Conservation (phyloP, 53 echinoderm and acorn worm genomes). For the Astropecten irregularis region DNA sequence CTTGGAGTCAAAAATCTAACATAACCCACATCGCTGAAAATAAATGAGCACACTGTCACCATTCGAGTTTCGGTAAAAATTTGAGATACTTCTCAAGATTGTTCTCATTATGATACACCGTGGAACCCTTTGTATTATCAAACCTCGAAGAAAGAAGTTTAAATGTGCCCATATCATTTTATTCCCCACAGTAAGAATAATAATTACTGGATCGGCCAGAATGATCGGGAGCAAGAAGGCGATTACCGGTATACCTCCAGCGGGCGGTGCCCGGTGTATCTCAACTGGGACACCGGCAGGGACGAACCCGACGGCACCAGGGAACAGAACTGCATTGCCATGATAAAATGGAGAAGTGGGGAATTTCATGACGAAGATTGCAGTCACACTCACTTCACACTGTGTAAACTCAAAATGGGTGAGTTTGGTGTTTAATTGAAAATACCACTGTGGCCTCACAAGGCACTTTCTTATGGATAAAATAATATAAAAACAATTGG, state of each 20-base stretch:
- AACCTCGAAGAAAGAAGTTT: too few species aligned
- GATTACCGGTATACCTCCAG: constrained; percentile 22
- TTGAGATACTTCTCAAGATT: background rate
- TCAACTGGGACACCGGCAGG: constrained; percentile 1
- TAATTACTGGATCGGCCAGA: constrained; percentile 56
- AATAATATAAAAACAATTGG: background rate
- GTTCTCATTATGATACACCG: background rate
- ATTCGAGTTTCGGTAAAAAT: background rate
- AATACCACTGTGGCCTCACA: too few species aligned
- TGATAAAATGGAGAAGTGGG: background rate
- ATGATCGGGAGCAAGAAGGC: constrained; percentile 23
- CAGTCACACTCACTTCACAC: background rate
- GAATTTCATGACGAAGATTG: constrained; percentile 19
- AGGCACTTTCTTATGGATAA: background rate
- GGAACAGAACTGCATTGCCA: constrained; percentile 31
- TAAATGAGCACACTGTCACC: background rate
- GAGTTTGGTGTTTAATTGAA: too few species aligned
- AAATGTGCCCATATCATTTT: too few species aligned
- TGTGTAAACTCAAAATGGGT: constrained; percentile 45
- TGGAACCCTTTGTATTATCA: too few species aligned
- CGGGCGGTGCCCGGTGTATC: constrained; percentile 32
- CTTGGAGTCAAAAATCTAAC: background rate
- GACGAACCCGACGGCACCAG: constrained; percentile 42
- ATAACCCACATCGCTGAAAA: background rate
- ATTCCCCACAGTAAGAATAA: too few species aligned